Evolutionary conservation across 2,888 invertebrate genomes (phyloP).

Genomic region (Synanthedon formicaeformis): DNA sequence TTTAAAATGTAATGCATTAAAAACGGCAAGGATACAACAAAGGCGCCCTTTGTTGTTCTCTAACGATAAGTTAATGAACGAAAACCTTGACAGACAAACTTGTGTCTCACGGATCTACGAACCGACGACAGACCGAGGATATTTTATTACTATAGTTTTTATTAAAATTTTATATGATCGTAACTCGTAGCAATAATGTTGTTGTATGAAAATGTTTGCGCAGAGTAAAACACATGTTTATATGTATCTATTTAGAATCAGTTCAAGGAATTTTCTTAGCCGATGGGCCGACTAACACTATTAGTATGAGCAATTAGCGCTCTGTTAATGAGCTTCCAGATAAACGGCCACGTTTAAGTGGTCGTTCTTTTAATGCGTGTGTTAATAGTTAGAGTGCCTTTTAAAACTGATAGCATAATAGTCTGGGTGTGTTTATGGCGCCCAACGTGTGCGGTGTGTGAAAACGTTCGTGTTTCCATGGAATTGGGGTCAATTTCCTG

Average conservation of each 20-base stretch:
- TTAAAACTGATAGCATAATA: constrained; percentile 36
- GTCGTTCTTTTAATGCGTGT: constrained; percentile 11
- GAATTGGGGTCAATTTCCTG: constrained; percentile 35
- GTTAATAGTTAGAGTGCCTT: constrained; percentile 21
- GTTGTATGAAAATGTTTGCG: too few relatives aligned
- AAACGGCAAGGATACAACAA: neutral
- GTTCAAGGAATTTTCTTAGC: constrained; percentile 58
- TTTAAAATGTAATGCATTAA: neutral
- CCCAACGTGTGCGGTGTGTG: constrained; percentile 19
- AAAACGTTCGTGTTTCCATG: constrained; percentile 33
- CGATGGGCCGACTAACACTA: constrained; percentile 43
- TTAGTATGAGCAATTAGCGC: constrained; percentile 62
- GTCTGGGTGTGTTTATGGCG: constrained; percentile 32
- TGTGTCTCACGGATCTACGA: constrained; percentile 9
- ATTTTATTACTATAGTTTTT: constrained; percentile 5
- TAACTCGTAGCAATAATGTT: too few relatives aligned
- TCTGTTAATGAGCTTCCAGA: constrained; percentile 56
- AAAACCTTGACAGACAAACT: constrained; percentile 11
- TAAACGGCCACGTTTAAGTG: constrained; percentile 35
- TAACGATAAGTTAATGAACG: constrained; percentile 8
- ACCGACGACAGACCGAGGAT: constrained; percentile 6
- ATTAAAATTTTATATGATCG: too few relatives aligned
- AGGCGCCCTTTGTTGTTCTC: neutral
- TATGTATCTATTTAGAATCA: constrained; percentile 43
- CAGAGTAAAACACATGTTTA: neutral